phyloP scores from a whole-genome alignment of 2,888 invertebrate species.

The Syrphus vitripennis region DNA sequence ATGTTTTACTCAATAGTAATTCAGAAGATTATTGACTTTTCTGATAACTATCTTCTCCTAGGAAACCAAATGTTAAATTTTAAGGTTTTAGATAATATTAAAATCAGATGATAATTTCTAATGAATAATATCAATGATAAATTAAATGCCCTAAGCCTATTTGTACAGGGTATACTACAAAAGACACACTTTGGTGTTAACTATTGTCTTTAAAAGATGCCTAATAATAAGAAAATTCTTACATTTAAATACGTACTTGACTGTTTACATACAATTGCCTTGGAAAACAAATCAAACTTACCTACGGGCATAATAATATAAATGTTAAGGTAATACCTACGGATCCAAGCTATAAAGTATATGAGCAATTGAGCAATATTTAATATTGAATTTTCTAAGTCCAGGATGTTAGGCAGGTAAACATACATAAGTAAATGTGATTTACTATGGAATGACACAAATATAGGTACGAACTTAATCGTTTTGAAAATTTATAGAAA shows the following conservation, averaged over 20 bases:
- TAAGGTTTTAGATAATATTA: not conserved
- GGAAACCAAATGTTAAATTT: not conserved
- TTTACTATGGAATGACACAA: not conserved
- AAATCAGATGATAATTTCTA: not conserved
- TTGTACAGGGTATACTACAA: too few species aligned
- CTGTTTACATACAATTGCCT: not conserved
- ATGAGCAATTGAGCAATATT: conserved; percentile 4
- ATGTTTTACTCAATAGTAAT: too few species aligned
- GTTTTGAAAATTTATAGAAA: conserved; percentile 16
- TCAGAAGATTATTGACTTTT: too few species aligned
- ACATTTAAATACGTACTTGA: not conserved
- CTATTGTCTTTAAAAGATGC: not conserved
- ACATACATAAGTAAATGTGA: not conserved
- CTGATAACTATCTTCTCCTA: too few species aligned
- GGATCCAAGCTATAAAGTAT: conserved; percentile 7
- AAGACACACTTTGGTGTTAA: not conserved
- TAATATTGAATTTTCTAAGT: not conserved
- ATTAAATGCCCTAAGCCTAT: not conserved
- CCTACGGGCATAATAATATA: not conserved
- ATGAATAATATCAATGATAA: not conserved
- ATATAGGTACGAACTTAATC: too few species aligned
- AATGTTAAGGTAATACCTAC: not conserved
- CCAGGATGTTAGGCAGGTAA: not conserved
- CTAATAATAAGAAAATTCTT: not conserved
- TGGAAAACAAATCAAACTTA: not conserved